Base-by-base conservation (phyloP, 2,797 vertebrate species). In the Phoebastria nigripes region DNA sequence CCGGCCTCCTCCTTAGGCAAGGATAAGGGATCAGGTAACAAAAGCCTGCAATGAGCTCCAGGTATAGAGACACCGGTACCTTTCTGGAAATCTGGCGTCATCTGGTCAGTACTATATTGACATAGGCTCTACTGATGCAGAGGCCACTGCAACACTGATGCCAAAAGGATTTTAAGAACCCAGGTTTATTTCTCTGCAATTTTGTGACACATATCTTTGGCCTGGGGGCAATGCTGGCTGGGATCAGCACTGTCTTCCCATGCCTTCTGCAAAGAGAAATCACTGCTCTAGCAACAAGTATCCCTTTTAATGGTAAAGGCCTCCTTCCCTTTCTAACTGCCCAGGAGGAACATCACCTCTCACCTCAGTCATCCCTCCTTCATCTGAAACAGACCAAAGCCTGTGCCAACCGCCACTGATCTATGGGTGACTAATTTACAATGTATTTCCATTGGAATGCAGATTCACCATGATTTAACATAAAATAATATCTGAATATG, bases 401-500 rank as follows among this genome's bases (percentile, higher is more conserved):
- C 63, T 69, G 12, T 91, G 74, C 66, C 93, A 87, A 66, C 94
- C 17, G 31, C 61, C 67, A 71, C 6, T 73, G 69, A 94, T 55
- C 54, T 89, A 66, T 4, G 47, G 29, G 15, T 44, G 42, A 89
- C 52, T 62, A 63, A 91, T 91, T 93, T 59, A 51, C 81, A 93
- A 94, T 37, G 4, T 25, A 63, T 83, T 94, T 87, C 90, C 81
- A 16, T 13, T n/a, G 42, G 76, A 93, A 96, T 58, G 39, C 22
- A 92, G 80, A 92, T 58, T 90, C 69, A 41, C 51, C 8, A 4
- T 1, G 12, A 61, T 90, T 88, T 84, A 89, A 93, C 81, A 82
- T 42, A 80, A 96, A 96, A 84, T 25, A 83, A 17, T 67, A 87
- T 35, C 86, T 63, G 69, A 90, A 82, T 88, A 82, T 22, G 65